These are phyloP conservation scores for Ligdia adustata DNA, from an alignment of 2,888 invertebrate species.

Conservation along the genomic window DNA sequence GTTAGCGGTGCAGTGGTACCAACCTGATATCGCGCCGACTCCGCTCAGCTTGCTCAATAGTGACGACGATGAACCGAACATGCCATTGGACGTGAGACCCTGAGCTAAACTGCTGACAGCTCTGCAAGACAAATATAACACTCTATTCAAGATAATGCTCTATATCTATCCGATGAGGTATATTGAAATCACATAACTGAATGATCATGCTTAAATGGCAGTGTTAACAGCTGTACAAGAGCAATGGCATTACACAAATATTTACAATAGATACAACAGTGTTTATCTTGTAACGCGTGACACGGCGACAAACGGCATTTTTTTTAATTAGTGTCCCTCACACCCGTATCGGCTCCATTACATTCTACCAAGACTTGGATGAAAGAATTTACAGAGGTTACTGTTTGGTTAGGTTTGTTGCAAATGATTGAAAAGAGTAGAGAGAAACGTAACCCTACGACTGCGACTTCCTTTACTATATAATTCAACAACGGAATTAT, in stretches of 20 bases:
- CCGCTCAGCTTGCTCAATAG: conserved; percentile 80
- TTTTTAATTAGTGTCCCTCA: not conserved
- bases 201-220: conserved; percentile 55
- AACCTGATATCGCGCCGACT: conserved; percentile 80
- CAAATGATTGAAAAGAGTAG: not conserved
- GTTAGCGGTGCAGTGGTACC: conserved; percentile 43
- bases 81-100: conserved; percentile 87
- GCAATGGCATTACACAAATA: conserved; percentile 49
- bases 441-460: not conserved
- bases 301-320: not conserved
- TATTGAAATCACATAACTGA: conserved; percentile 39
- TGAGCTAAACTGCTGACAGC: conserved; percentile 81
- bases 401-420: not conserved
- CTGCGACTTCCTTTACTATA: conserved; percentile 9
- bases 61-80: conserved; percentile 91
- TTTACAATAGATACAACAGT: conserved; percentile 55
- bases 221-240: conserved; percentile 59
- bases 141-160: conserved; percentile 51
- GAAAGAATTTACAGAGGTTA: not conserved
- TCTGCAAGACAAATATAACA: conserved; percentile 68
- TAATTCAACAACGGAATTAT: conserved; percentile 7
- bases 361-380: not conserved
- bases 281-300: not conserved
- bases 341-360: conserved; percentile 16
- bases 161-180: conserved; percentile 9